Base-by-base conservation (phyloP, 2,797 vertebrate species). In the Eidolon dupreanum region DNA sequence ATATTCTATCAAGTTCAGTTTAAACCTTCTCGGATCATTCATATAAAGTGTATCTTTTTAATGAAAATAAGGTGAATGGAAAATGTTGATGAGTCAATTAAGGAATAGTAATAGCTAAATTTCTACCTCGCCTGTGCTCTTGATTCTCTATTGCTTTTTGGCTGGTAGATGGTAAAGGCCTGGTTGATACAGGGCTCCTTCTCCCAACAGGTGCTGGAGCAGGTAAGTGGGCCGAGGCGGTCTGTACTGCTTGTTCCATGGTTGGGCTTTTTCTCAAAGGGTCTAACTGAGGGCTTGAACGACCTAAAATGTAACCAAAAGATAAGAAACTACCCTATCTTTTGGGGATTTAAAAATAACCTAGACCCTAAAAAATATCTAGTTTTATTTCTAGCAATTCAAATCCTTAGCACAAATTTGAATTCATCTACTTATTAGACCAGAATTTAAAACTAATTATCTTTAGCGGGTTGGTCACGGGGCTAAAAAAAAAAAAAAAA, bases 71-170 rank as follows among this genome's bases (percentile, higher is more conserved):
- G 94, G 83, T 97, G 85, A 94, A 94, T 93, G 94, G 70, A 97
- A 93, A 89, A 91, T 77, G 91, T 33, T 19, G 81, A 88, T 93
- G 61, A 94, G 97, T 96, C 13, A 84, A 91, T 71, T 28, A 41
- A 61, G 43, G 59, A 15, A 97, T 43, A 94, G 95, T 43, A 95
- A 57, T 1, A 88, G 17, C 55, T 95, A 75, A 95, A 97, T 77
- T 73, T 94, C 97, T 98, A 99, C 99, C 99, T 98, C 98, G 99
- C 94, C 99, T 99, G 98, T 99, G 99, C 97, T 99, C 99, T 73
- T 99, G 99, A 95, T 98, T 99, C 96, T 99, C 99, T 57, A 99
- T 97, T 0, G 99, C 98, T 98, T 99, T 99, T 97, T 99, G 99
- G 98, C 97, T 99, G 92, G 98, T 81, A 57, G 99, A 96, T 77